Evolutionary conservation across 2,797 vertebrate genomes (phyloP).

Genomic region (Psittacula derbiana): DNA sequence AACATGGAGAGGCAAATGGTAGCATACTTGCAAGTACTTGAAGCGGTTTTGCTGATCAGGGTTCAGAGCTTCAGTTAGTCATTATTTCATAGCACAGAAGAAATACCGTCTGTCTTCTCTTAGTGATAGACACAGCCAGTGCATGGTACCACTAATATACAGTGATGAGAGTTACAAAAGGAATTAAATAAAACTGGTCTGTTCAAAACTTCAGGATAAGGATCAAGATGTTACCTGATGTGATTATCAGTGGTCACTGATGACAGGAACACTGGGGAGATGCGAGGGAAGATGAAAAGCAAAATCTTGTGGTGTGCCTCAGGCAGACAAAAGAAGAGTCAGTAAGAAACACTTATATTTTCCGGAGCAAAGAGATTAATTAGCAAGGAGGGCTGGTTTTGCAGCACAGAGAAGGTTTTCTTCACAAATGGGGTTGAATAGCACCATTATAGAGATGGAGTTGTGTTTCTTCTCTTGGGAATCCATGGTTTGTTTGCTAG

Average conservation of each 20-base stretch:
- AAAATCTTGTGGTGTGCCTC: neutral
- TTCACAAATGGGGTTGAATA: neutral
- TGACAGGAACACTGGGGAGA: neutral
- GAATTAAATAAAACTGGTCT: neutral
- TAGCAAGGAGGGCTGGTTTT: neutral
- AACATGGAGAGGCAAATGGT: neutral
- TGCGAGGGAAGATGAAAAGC: neutral
- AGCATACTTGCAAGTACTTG: neutral
- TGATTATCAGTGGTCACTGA: neutral
- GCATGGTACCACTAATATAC: rapidly evolving
- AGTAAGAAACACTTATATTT: neutral
- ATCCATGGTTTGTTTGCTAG: neutral
- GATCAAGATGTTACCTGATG: neutral
- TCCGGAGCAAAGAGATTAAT: neutral
- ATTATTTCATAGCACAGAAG: neutral
- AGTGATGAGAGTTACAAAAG: neutral
- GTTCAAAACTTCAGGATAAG: neutral
- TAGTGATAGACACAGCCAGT: neutral
- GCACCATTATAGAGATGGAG: neutral
- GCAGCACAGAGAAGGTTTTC: neutral
- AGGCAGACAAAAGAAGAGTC: neutral
- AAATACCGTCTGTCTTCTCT: neutral
- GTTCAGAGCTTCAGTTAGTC: neutral
- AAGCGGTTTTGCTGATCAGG: neutral
- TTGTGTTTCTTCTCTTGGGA: neutral